Base-by-base conservation (phyloP, 2,888 invertebrate genomes). In the Drosophila stalkeri region DNA sequence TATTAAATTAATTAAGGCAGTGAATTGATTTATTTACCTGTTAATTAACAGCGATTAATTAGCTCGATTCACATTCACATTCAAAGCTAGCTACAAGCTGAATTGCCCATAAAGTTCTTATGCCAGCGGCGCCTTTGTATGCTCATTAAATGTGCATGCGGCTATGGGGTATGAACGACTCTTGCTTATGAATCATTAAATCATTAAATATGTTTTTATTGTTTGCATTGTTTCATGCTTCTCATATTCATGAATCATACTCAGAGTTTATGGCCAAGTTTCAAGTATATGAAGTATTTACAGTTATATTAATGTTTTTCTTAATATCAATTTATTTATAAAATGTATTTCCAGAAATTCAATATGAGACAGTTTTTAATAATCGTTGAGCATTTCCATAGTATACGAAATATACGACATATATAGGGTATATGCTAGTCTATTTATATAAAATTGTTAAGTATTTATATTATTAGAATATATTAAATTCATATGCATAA, bases 1-100 rank as follows among this genome's bases (percentile, higher is more conserved):
- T 63, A 20, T 52, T 71, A 64, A 11, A 64, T 64, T 68, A 56
- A 64, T 64, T 46, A 23, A 23, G 27, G 49, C 44, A 18, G 5
- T 1, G 20, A 35, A 54, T 11, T 52, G 47, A 73, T 65, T 65
- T 62, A 47, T 65, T 44, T 37, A 64, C n/a, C 23, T 33, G 46
- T n/a, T 23, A 23, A 54, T 33, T 46, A 57, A 39, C 37, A n/a
- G 46, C 20, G 7, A 39, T 46, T 47, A 64, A 64, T 56, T 57
- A 23, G 35, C 20, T 9, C 11, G 27, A 37, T 47, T n/a, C 47
- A 18, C 60, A 37, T 47, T n/a, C 47, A 18, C 60, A 14, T 9
- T n/a, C 37, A 27, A 27, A 44, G 31, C 16, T 6, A 57, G 20
- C 23, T 35, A 46, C 44, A 23, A 35, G 23, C 35, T 7, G 18